Evolutionary conservation across 2,797 vertebrate genomes (phyloP).

Genomic region (Chaetodon trifasciatus): DNA sequence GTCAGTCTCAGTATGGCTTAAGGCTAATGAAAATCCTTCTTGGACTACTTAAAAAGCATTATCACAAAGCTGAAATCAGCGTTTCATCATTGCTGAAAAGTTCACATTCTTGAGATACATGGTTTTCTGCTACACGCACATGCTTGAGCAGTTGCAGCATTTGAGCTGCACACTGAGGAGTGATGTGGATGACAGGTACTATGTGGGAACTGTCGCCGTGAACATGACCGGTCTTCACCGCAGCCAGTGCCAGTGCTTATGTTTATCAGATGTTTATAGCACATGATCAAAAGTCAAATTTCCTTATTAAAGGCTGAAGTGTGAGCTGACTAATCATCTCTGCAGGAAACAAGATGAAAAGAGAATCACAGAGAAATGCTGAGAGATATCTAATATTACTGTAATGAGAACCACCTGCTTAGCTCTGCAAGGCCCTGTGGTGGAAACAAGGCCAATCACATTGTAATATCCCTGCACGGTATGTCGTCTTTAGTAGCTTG

Average conservation of each 20-base stretch:
- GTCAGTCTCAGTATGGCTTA: not conserved
- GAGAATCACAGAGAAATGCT: conserved; percentile 42
- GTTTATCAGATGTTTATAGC: conserved; percentile 30
- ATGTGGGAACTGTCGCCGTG: not conserved
- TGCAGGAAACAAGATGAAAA: conserved; percentile 44
- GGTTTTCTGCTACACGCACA: not conserved
- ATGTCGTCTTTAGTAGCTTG: conserved; percentile 23
- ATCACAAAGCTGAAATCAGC: not conserved
- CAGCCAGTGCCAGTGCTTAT: not conserved
- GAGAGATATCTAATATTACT: conserved; percentile 56
- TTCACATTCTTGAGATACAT: conserved; percentile 7
- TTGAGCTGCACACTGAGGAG: conserved; percentile 16
- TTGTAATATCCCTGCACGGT: conserved; percentile 36
- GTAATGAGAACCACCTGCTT: conserved; percentile 61
- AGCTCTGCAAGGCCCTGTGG: conserved; percentile 14
- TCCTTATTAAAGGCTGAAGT: conserved; percentile 51
- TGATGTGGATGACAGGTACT: conserved; percentile 22
- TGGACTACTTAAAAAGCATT: not conserved
- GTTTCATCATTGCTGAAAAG: not conserved
- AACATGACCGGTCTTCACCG: not conserved
- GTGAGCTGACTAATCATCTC: conserved; percentile 56
- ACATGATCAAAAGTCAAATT: conserved; percentile 35
- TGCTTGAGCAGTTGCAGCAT: conserved; percentile 10
- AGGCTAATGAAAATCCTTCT: not conserved
- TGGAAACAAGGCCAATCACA: conserved; percentile 53